Evolutionary conservation across 1,140 invertebrate genomes (phyloP), one percentile per base, ranked within the genome.

Genomic region (Neuroterus valhalla): DNA sequence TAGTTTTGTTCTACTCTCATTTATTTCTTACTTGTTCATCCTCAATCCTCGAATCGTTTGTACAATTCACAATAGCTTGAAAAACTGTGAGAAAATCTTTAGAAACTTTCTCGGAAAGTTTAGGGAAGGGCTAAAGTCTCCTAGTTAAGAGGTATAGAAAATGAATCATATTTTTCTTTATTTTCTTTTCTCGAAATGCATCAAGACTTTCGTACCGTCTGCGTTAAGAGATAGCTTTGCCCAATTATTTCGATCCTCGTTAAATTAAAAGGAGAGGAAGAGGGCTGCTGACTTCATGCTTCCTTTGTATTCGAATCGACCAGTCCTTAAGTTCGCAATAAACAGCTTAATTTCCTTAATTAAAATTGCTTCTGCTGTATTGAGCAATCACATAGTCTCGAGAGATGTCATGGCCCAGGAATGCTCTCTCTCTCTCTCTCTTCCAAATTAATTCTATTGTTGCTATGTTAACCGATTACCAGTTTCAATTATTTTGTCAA

Each of bases 311-410:
- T 70, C 68, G 72, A 70, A 71, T 71, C 45, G 72, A 72, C 66
- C 50, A 68, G 44, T 70, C 72, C 70, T 75, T 69, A 78, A 74
- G 66, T 72, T 75, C 48, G 71, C 77, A 81, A 86, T 85, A 85
- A 84, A 83, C 81, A 84, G 78, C 81, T 84, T 84, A 84, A 85
- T 85, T 85, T 83, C 74, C 80, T 85, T 84, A 83, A 85, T 86
- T 82, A 84, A 86, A 80, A 84, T 81, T 75, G 75, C 48, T 48
- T 67, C 11, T 23, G 69, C 67, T 66, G 11, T 17, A 46, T 38
- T 50, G 46, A 31, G 23, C 46, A 52, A 52, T 70, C 42, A 70
- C 43, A 2, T 44, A 42, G 21, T 72, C 74, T 74, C 70, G 71
- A 74, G 50, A 38, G 4, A 42, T 3, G 2, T 38, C 68, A 21